These are phyloP conservation scores for Meloe dianella DNA, from an alignment of 2,888 invertebrate species.

Conservation along the genomic window DNA sequence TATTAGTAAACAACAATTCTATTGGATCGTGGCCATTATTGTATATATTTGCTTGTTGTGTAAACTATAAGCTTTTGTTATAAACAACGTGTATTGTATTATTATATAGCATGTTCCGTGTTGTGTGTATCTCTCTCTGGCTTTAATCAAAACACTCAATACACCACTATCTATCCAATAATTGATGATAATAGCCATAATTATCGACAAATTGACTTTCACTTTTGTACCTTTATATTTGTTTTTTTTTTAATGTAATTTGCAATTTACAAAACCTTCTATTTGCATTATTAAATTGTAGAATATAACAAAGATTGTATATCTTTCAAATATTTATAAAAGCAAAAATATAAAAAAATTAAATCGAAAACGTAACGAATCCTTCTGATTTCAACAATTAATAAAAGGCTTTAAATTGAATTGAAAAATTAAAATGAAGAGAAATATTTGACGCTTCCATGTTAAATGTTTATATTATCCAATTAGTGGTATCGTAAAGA, in stretches of 20 bases:
- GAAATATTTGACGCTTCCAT: conserved; percentile 38
- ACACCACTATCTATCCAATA: conserved; percentile 1
- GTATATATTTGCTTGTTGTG: neutral
- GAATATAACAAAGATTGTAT: neutral
- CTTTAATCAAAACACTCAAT: conserved; percentile 10
- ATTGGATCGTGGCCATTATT: neutral
- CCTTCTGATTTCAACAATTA: neutral
- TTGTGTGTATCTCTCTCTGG: neutral
- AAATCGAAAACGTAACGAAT: neutral
- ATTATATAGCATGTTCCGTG: conserved; percentile 7
- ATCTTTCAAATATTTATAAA: neutral
- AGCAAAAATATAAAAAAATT: too few species aligned
- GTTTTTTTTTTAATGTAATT: too few species aligned
- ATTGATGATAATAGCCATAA: conserved; percentile 10
- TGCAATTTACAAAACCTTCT: neutral
- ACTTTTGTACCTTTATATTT: conserved; percentile 13
- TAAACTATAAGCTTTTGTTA: conserved; percentile 6
- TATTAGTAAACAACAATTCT: neutral
- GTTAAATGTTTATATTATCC: conserved; percentile 39
- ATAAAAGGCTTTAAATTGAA: conserved; percentile 23
- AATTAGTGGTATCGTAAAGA: conserved; percentile 36
- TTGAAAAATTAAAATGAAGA: conserved; percentile 17
- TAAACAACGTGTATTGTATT: conserved; percentile 10
- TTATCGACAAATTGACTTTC: conserved; percentile 25
- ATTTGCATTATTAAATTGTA: neutral